Evolutionary conservation across 2,797 vertebrate genomes (phyloP).

Genomic region (Lacerta bilineata): DNA sequence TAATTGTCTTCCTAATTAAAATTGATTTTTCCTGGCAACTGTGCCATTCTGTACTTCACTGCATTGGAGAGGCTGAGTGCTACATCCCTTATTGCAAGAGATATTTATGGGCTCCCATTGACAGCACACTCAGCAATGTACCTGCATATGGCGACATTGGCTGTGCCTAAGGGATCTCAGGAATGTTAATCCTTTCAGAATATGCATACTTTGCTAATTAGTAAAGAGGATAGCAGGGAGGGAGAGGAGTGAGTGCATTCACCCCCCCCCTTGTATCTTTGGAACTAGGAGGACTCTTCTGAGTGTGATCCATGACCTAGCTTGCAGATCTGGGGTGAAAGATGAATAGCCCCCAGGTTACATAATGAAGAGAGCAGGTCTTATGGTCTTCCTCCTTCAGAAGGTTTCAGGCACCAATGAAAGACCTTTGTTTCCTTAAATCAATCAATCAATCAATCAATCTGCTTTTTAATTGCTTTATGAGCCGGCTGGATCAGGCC

Average conservation of each 20-base stretch:
- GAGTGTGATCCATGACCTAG: background rate
- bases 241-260: background rate
- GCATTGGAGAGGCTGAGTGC: conserved; percentile 58
- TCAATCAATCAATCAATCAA: too few species aligned
- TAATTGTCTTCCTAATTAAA: conserved; percentile 81
- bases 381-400: background rate
- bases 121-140: conserved; percentile 60
- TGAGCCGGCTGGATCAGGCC: too few species aligned
- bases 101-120: conserved; percentile 70
- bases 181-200: conserved; percentile 52
- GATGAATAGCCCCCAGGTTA: background rate
- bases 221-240: background rate
- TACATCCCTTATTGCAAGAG: conserved; percentile 65
- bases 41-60: conserved; percentile 69
- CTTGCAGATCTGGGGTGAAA: background rate
- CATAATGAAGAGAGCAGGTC: background rate
- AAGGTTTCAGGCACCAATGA: background rate
- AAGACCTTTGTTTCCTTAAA: too few species aligned
- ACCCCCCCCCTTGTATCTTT: background rate
- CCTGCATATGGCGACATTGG: conserved; percentile 24
- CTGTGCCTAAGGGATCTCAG: conserved; percentile 50
- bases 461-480: too few species aligned
- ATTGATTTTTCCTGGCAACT: conserved; percentile 75
- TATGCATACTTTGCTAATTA: conserved; percentile 46
- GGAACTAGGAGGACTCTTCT: too few species aligned